These are phyloP conservation scores for Samia ricini DNA, from an alignment of 1,140 invertebrate species.

Conservation along the genomic window DNA sequence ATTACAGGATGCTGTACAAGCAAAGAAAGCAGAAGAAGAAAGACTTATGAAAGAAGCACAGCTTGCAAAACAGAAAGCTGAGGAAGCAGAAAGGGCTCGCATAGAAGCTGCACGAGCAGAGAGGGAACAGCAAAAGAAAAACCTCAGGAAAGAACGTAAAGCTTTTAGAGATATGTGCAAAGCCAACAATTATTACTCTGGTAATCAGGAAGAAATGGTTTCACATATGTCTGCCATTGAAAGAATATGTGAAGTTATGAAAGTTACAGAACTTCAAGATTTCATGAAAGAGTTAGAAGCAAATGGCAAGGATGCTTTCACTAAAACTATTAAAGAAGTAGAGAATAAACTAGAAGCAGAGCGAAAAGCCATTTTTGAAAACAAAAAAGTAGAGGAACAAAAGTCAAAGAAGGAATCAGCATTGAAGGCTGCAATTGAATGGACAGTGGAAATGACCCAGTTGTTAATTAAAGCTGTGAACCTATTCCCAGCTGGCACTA, in stretches of 20 bases:
- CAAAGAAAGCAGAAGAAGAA: conserved; percentile 91
- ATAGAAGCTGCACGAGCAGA: conserved; percentile 92
- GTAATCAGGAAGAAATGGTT: conserved; percentile 85
- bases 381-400: conserved; percentile 68
- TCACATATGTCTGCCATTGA: conserved; percentile 93
- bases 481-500: conserved; percentile 96
- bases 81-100: conserved; percentile 88
- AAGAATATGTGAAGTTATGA: conserved; percentile 91
- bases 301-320: conserved; percentile 82
- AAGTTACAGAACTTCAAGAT: conserved; percentile 84
- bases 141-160: conserved; percentile 92
- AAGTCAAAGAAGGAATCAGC: conserved; percentile 62
- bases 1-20: conserved; percentile 88
- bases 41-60: conserved; percentile 83
- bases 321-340: conserved; percentile 82
- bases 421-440: conserved; percentile 79
- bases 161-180: conserved; percentile 90
- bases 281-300: conserved; percentile 85
- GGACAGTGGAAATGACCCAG: conserved; percentile 90
- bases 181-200: conserved; percentile 91
- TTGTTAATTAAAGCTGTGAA: conserved; percentile 97
- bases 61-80: conserved; percentile 89
- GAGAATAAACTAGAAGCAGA: conserved; percentile 88
- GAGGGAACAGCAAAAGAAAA: conserved; percentile 89
- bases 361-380: conserved; percentile 80